Evolutionary conservation across 2,888 invertebrate genomes (phyloP), one percentile per base, ranked within the genome.

Genomic region (Aspidiotus rigidus): DNA sequence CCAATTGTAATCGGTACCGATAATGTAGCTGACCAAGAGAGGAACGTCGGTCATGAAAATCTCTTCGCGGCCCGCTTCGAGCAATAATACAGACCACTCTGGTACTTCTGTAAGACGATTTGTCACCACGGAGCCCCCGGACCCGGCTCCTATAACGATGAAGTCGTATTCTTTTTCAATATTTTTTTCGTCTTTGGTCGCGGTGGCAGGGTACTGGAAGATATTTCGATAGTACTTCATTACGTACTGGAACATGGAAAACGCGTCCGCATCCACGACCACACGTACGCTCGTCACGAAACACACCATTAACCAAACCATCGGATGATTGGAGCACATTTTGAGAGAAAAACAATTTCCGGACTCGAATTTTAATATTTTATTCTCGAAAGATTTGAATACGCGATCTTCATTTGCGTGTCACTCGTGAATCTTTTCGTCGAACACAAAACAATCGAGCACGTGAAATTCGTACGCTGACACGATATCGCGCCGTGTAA

Each of bases 141-240:
- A 80, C 0, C 83, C 83, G 1, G 82, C 83, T 0, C 83, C 83
- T 1, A 83, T 77, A 11, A 82, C 76, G 44, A 83, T 80, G 74
- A 81, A 82, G 62, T 75, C 75, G 71, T 75, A 75, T 56, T 74
- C 72, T 54, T 71, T 71, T 9, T 69, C 62, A 53, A 74, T 71
- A 17, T 44, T 61, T 16, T 62, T 61, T 54, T 73, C 71, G 70
- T 75, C 75, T n/a, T 13, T 49, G 13, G 15, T 54, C 49, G n/a
- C 49, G 10, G 11, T n/a, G 49, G 49, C 11, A 11, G 49, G 75
- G 7, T 53, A 28, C 28, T 69, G 59, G 16, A 69, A 69, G 42
- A 69, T 60, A 61, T 69, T 44, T 44, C 61, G 69, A 15, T 69
- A 69, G 59, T 60, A 61, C 59, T 60, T 64, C 15, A 39, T 64